Conservation (phyloP, 2,113 vertebrate species). For the Xiphophorus couchianus region DNA sequence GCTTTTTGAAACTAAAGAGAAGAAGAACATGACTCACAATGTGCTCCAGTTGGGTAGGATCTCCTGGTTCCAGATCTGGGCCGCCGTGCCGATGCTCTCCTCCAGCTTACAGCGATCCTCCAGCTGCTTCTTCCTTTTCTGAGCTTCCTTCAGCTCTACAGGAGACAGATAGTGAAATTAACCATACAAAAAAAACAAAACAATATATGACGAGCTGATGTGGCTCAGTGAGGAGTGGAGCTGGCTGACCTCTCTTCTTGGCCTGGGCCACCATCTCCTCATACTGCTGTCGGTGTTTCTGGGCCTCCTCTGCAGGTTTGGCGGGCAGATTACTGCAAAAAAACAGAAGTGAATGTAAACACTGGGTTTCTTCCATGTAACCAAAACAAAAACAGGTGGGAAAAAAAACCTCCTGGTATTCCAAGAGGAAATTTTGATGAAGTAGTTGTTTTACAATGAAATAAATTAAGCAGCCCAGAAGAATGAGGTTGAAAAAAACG, state of each 20-base stretch:
- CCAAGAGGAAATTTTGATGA: too few relatives aligned
- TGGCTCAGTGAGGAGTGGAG: neutral
- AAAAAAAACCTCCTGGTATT: constrained; percentile 14
- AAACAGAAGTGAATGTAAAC: neutral
- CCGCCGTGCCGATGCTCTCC: constrained; percentile 89
- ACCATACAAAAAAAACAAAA: neutral
- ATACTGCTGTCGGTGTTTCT: constrained; percentile 93
- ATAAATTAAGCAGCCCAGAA: neutral
- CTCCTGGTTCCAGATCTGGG: constrained; percentile 91
- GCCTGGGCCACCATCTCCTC: constrained; percentile 97
- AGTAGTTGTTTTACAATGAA: neutral
- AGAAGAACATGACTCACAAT: constrained; percentile 76
- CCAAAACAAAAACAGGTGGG: neutral
- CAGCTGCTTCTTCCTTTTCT: constrained; percentile 88
- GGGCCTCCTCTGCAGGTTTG: constrained; percentile 93
- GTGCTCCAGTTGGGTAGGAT: constrained; percentile 92
- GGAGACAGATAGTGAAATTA: neutral
- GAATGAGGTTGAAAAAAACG: neutral
- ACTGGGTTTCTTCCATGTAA: neutral
- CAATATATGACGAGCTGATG: neutral
- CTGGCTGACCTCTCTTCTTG: constrained; percentile 89
- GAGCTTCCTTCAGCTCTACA: constrained; percentile 90
- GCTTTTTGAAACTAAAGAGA: too few relatives aligned
- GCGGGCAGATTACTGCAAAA: constrained; percentile 91
- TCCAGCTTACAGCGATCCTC: constrained; percentile 91